Evolutionary conservation across 2,797 vertebrate genomes (phyloP).

Genomic region (Sus cebifrons): DNA sequence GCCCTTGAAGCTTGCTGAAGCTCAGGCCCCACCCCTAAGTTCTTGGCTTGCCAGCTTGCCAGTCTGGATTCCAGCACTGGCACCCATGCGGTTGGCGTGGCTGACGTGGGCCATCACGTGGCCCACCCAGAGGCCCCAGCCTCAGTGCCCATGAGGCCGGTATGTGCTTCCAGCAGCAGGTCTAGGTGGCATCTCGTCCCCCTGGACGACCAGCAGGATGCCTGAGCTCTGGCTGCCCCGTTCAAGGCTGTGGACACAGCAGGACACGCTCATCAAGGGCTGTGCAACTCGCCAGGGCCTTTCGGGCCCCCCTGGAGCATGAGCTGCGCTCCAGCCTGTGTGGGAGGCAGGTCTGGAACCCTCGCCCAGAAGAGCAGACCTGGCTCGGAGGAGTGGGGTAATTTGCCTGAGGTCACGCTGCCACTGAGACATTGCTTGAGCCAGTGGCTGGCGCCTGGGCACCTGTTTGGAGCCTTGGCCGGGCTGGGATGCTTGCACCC

Average conservation of each 20-base stretch:
- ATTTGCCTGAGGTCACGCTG: neutral
- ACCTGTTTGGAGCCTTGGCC: neutral
- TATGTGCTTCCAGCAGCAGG: neutral
- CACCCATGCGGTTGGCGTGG: rapidly evolving
- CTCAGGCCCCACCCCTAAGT: neutral
- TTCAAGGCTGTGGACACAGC: neutral
- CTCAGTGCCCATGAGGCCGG: rapidly evolving
- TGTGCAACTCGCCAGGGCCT: no score
- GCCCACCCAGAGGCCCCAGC: neutral
- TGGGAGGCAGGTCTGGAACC: neutral
- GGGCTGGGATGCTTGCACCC: neutral
- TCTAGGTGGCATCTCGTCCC: neutral
- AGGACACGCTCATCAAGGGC: no score
- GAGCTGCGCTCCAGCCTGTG: neutral
- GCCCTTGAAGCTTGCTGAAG: neutral
- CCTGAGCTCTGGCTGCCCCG: neutral
- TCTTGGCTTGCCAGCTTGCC: neutral
- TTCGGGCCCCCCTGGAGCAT: neutral
- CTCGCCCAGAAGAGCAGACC: neutral
- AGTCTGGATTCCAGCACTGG: neutral
- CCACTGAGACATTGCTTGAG: neutral
- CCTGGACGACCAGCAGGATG: rapidly evolving
- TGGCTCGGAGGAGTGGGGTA: neutral
- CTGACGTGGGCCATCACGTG: rapidly evolving
- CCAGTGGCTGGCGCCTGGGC: rapidly evolving